These are phyloP conservation scores for Naja naja DNA, from an alignment of 2,113 vertebrate species.

Conservation along the genomic window DNA sequence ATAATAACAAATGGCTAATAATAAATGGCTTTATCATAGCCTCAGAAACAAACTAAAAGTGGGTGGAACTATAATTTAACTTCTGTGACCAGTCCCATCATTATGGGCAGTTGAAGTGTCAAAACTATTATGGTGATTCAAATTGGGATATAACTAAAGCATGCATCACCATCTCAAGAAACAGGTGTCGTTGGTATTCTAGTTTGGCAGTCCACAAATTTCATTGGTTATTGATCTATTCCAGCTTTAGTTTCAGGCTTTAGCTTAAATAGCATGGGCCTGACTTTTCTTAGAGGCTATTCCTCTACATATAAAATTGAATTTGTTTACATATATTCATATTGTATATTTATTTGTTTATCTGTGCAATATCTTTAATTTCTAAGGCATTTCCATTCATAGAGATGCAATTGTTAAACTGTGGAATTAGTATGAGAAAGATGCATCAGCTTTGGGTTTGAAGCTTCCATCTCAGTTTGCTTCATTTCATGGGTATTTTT, in stretches of 20 bases:
- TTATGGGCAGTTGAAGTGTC: background rate
- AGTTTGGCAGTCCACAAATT: background rate
- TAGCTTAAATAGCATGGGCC: background rate
- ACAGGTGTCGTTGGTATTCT: background rate
- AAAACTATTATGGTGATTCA: background rate
- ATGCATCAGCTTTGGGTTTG: background rate
- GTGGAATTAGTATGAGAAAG: background rate
- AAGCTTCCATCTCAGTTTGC: background rate
- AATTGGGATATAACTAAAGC: background rate
- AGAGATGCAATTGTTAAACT: background rate
- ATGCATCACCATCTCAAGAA: background rate
- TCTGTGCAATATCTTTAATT: background rate
- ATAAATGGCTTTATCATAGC: background rate
- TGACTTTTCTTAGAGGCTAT: background rate
- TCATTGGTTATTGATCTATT: background rate
- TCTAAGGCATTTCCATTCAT: background rate
- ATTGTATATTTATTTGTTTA: background rate
- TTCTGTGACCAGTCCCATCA: background rate
- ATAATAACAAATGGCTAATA: background rate
- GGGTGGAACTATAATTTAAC: background rate
- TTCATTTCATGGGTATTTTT: background rate
- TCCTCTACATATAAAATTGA: background rate
- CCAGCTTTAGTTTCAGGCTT: background rate
- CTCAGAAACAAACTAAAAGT: background rate
- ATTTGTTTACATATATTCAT: background rate